A percentile compares a stretch with the other conserved stretches of the same genome.
Conservation (phyloP, 2,113 vertebrate species). For the Salvelinus alpinus region DNA sequence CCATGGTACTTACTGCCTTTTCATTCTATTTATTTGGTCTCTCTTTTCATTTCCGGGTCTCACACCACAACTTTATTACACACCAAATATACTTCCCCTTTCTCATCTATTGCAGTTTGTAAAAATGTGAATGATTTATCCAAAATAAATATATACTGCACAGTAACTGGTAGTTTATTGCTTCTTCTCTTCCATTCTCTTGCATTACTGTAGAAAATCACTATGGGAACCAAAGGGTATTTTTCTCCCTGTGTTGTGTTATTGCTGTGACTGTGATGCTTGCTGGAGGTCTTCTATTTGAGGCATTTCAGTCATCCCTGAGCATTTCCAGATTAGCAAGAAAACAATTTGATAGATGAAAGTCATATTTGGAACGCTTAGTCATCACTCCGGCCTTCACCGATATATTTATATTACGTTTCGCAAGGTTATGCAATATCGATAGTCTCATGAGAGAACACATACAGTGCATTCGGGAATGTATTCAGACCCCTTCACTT, state of each 20-base stretch:
- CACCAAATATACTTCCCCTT: conserved; percentile 52
- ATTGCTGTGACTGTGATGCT: too few species aligned
- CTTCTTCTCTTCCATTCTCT: conserved; percentile 31
- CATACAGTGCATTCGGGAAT: neutral
- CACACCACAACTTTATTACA: conserved; percentile 69
- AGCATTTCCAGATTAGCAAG: neutral
- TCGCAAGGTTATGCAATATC: neutral
- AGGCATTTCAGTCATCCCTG: too few species aligned
- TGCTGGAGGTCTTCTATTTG: too few species aligned
- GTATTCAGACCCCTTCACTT: too few species aligned
- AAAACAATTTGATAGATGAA: neutral
- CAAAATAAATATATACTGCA: conserved; percentile 65
- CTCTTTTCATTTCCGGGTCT: conserved; percentile 73
- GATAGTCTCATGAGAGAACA: too few species aligned
- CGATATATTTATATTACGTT: too few species aligned
- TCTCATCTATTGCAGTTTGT: conserved; percentile 39
- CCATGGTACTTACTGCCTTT: conserved; percentile 75
- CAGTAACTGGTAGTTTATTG: conserved; percentile 55
- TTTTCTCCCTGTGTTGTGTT: too few species aligned
- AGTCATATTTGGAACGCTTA: too few species aligned
- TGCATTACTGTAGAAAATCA: conserved; percentile 23
- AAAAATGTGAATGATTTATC: conserved; percentile 73
- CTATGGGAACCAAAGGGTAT: conserved; percentile 24
- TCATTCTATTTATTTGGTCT: conserved; percentile 74
- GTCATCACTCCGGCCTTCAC: too few species aligned